phyloP scores from a whole-genome alignment of 2,113 vertebrate genomes.

The Electrona antarctica region DNA sequence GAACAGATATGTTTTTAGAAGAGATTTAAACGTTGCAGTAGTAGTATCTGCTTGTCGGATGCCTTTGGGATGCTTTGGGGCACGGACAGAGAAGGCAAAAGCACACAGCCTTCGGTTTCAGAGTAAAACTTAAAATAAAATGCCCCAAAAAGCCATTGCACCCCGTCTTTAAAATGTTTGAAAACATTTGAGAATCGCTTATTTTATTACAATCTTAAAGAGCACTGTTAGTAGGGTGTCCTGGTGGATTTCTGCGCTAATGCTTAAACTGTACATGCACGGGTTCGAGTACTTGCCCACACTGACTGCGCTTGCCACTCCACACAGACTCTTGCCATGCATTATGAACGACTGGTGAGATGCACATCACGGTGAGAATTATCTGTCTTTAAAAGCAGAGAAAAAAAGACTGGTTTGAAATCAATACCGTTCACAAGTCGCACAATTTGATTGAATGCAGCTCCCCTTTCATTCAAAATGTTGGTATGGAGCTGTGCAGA shows the following conservation, averaged over 20 bases:
- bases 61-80: no score
- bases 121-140: neutral
- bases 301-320: slow-evolving; percentile 8
- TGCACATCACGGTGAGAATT: neutral
- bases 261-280: slow-evolving; percentile 1
- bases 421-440: neutral
- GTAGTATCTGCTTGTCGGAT: no score
- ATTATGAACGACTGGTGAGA: neutral
- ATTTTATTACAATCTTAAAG: no score
- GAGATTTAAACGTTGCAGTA: no score
- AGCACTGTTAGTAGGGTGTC: neutral
- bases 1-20: no score
- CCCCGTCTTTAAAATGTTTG: neutral
- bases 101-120: neutral
- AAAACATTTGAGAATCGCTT: no score
- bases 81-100: neutral
- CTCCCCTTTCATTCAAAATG: neutral
- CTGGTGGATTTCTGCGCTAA: neutral
- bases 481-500: neutral
- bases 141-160: neutral
- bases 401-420: neutral
- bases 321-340: neutral
- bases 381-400: neutral
- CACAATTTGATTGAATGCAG: slow-evolving; percentile 2
- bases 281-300: slow-evolving; percentile 4